These are phyloP conservation scores for Temnothorax curvispinosus DNA, from an alignment of 1,140 invertebrate species.

Conservation along the genomic window DNA sequence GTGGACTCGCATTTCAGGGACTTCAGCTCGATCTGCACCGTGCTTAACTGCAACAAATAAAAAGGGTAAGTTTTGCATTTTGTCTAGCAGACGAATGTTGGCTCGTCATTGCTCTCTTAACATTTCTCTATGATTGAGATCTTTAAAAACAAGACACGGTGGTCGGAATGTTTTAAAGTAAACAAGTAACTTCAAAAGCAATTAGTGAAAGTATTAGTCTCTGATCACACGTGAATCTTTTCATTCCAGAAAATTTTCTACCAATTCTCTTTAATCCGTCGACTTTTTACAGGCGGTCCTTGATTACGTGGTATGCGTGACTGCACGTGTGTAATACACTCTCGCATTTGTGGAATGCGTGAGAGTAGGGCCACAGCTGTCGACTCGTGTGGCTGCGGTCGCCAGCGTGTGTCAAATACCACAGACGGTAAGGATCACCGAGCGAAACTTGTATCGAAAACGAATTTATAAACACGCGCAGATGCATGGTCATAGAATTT, in stretches of 20 bases:
- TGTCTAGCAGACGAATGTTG: background rate
- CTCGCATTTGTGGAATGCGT: constrained; percentile 36
- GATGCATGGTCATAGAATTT: background rate
- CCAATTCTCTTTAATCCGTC: constrained; percentile 33
- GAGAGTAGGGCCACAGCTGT: constrained; percentile 53
- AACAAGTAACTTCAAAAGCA: background rate
- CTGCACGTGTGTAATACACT: constrained; percentile 15
- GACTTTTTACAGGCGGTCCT: constrained; percentile 32
- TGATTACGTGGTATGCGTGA: constrained; percentile 26
- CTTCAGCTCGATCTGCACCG: constrained; percentile 86
- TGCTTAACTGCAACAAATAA: constrained; percentile 83
- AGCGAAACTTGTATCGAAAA: background rate
- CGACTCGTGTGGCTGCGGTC: constrained; percentile 38
- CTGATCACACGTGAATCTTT: background rate
- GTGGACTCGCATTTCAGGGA: constrained; percentile 85
- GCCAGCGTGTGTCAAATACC: constrained; percentile 48
- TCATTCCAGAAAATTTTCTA: background rate
- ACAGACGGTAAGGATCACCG: constrained; percentile 4
- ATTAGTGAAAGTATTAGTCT: background rate
- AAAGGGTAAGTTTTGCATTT: background rate
- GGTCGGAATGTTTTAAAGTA: background rate
- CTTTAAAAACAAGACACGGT: background rate
- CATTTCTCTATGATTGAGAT: background rate
- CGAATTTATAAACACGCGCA: background rate
- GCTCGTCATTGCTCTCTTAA: background rate